phyloP scores from a whole-genome alignment of 2,113 vertebrate genomes.

The Himantopus leucocephalus region DNA sequence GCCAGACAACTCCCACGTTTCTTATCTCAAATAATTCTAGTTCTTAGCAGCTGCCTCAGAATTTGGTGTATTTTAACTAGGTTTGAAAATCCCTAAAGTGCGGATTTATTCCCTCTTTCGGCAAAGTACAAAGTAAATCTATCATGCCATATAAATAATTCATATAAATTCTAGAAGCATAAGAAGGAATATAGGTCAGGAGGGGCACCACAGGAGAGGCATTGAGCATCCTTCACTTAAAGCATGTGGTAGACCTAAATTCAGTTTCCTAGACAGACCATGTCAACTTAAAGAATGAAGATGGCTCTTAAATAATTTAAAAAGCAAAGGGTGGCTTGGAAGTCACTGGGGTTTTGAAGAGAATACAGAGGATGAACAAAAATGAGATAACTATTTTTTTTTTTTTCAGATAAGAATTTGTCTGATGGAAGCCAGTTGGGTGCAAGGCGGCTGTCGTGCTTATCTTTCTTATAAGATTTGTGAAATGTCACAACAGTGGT shows the following conservation, averaged over 20 bases:
- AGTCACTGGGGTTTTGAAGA: not conserved
- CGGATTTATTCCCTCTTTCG: not conserved
- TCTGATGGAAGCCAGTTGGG: not conserved
- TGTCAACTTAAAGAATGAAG: not conserved
- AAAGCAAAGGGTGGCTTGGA: not conserved
- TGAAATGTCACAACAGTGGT: not conserved
- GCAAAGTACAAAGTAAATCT: not conserved
- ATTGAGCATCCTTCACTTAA: not conserved
- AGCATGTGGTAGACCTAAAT: not conserved
- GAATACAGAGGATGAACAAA: not conserved
- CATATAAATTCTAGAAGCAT: not conserved
- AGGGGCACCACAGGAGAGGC: not conserved
- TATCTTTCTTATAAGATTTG: not conserved
- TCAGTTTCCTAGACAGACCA: not conserved
- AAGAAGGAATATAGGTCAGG: constrained; percentile 10
- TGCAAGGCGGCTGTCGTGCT: not conserved
- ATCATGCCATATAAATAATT: constrained; percentile 29
- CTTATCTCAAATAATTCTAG: not conserved
- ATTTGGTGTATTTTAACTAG: not conserved
- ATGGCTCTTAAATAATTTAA: not conserved
- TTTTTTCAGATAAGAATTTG: not conserved
- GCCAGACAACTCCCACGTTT: not conserved
- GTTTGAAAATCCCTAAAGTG: constrained; percentile 20
- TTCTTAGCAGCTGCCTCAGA: not conserved
- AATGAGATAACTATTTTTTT: not conserved